phyloP scores from a whole-genome alignment of 2,113 vertebrate species.

The Trochalopteron elliotii region DNA sequence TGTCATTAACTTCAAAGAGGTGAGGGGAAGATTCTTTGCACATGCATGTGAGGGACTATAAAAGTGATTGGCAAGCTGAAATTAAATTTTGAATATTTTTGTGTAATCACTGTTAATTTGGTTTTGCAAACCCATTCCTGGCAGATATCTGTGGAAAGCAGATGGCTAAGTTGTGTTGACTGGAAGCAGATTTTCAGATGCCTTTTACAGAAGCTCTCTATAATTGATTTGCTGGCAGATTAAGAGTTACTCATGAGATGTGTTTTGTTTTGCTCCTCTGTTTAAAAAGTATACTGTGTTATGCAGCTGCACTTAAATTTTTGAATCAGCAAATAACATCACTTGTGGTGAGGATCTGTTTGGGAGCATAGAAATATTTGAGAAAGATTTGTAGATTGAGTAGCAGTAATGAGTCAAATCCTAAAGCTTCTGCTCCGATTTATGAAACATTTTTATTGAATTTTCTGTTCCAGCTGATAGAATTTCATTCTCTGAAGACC shows the following conservation, averaged over 20 bases:
- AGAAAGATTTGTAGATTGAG: background rate
- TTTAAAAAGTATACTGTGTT: slow-evolving; percentile 4
- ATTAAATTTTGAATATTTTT: slow-evolving; percentile 48
- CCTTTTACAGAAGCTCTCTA: slow-evolving; percentile 31
- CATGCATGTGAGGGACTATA: background rate
- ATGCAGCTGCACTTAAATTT: slow-evolving; percentile 42
- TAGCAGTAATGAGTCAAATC: background rate
- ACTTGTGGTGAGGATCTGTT: background rate
- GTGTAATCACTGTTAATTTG: slow-evolving; percentile 17
- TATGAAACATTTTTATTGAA: background rate
- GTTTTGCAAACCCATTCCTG: slow-evolving; percentile 43
- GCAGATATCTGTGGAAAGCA: slow-evolving; percentile 44
- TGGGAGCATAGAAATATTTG: background rate
- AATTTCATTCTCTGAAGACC: background rate
- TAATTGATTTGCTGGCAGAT: slow-evolving; percentile 47
- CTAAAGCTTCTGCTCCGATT: background rate
- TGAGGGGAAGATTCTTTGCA: slow-evolving; percentile 3
- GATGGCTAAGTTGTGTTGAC: slow-evolving; percentile 60
- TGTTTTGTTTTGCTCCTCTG: slow-evolving; percentile 11
- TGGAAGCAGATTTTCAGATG: slow-evolving; percentile 62
- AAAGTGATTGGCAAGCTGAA: slow-evolving; percentile 14
- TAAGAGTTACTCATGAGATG: slow-evolving; percentile 43
- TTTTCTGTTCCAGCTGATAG: slow-evolving; percentile 3
- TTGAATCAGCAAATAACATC: slow-evolving; percentile 40
- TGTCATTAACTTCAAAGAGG: background rate